Conservation (phyloP, 2,113 vertebrate species). For the Corythaeola cristata region DNA sequence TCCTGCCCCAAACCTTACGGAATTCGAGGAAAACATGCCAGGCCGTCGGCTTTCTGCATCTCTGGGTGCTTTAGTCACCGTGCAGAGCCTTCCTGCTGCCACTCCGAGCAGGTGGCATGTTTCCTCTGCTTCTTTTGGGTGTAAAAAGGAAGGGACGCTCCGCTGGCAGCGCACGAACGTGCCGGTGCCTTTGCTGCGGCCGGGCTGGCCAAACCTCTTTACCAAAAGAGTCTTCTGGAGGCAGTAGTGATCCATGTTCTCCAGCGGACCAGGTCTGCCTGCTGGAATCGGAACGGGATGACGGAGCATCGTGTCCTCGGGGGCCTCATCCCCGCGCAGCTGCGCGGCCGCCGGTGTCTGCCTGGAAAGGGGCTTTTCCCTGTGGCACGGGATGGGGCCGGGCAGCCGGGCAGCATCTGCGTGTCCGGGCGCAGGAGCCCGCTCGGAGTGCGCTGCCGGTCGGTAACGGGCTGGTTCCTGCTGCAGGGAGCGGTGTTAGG, state of each 20-base stretch:
- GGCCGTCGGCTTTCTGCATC: background rate
- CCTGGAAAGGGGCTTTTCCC: background rate
- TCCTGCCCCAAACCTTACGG: background rate
- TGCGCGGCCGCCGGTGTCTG: background rate
- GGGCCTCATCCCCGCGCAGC: background rate
- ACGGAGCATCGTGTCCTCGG: background rate
- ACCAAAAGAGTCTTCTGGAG: background rate
- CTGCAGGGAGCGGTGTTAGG: background rate
- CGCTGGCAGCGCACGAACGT: fast-evolving
- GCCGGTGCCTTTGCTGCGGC: background rate
- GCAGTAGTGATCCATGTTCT: background rate
- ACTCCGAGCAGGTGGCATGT: fast-evolving
- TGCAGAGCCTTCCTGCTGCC: background rate
- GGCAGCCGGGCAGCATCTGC: background rate
- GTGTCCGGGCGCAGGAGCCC: fast-evolving
- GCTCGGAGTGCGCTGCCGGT: no score
- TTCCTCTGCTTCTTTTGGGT: background rate
- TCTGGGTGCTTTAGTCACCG: fast-evolving
- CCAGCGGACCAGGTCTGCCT: background rate
- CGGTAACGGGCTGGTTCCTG: background rate
- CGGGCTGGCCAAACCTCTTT: background rate
- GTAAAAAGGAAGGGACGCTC: no score
- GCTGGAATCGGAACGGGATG: background rate
- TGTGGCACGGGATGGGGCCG: fast-evolving
- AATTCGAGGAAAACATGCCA: fast-evolving